These are phyloP conservation scores for Cybosia mesomella DNA, from an alignment of 2,888 invertebrate species.

Conservation along the genomic window DNA sequence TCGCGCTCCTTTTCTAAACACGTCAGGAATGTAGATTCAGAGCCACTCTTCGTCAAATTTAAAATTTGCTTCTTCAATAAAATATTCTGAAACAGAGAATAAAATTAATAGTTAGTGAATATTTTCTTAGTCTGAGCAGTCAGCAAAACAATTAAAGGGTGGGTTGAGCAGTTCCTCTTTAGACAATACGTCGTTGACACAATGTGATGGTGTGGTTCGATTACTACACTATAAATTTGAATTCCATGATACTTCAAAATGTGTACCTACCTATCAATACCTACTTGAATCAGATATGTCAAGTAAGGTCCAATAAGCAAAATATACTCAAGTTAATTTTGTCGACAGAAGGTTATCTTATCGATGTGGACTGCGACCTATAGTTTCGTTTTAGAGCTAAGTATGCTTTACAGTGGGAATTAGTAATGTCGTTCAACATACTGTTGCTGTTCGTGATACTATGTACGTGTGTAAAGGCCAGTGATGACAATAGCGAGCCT, in stretches of 20 bases:
- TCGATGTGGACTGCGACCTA: conserved; percentile 68
- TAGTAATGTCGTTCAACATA: conserved; percentile 63
- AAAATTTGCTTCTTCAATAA: conserved; percentile 82
- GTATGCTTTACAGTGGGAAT: conserved; percentile 33
- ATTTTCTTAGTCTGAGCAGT: neutral
- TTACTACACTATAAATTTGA: neutral
- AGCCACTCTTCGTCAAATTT: conserved; percentile 82
- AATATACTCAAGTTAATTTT: conserved; percentile 5
- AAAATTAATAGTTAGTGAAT: neutral
- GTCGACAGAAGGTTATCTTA: conserved; percentile 69
- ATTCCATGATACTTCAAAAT: neutral
- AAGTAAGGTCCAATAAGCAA: neutral
- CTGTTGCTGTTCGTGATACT: conserved; percentile 53
- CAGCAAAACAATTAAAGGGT: no score
- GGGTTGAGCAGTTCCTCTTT: no score
- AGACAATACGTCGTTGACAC: no score
- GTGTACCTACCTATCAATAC: neutral
- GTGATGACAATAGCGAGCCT: conserved; percentile 64
- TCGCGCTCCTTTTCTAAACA: conserved; percentile 90
- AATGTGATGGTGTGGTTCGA: no score
- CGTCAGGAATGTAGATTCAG: conserved; percentile 87
- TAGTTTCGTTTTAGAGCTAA: conserved; percentile 41
- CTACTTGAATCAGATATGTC: neutral
- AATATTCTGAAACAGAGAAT: conserved; percentile 87
- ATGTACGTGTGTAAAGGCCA: conserved; percentile 35